Evolutionary conservation across 1,140 invertebrate species (phyloP).

Genomic region (Phthorimaea operculella): DNA sequence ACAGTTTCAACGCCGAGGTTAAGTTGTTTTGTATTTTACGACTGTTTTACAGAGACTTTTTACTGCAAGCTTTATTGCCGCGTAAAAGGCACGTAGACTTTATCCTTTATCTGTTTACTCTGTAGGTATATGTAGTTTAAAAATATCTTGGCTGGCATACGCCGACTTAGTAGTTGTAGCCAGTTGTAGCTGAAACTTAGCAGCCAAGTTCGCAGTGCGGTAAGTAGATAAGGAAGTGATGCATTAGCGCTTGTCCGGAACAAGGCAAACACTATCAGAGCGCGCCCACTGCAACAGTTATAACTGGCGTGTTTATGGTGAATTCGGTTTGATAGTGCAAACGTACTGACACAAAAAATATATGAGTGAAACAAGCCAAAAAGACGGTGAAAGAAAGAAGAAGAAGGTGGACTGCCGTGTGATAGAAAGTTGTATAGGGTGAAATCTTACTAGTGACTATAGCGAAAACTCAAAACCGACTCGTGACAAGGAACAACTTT

Average conservation of each 20-base stretch:
- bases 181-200: background rate
- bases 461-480: no score
- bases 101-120: background rate
- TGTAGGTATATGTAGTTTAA: no score
- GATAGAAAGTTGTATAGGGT: no score
- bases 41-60: background rate
- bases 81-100: background rate
- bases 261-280: conserved; percentile 33
- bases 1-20: background rate
- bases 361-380: no score
- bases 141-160: background rate
- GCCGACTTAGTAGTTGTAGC: background rate
- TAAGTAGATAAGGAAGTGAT: conserved; percentile 41
- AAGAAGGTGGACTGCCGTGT: no score
- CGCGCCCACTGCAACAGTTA: conserved; percentile 2
- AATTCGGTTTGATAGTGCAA: no score
- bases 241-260: conserved; percentile 29
- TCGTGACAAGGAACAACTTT: no score
- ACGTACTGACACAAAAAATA: no score
- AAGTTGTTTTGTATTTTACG: background rate
- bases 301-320: no score
- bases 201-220: conserved; percentile 9
- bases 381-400: no score
- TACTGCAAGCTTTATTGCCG: background rate
- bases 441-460: no score